A percentile compares a stretch with the other conserved stretches of the same genome.
Evolutionary conservation across 2,113 vertebrate genomes (phyloP).

Genomic region (Lampris incognitus): DNA sequence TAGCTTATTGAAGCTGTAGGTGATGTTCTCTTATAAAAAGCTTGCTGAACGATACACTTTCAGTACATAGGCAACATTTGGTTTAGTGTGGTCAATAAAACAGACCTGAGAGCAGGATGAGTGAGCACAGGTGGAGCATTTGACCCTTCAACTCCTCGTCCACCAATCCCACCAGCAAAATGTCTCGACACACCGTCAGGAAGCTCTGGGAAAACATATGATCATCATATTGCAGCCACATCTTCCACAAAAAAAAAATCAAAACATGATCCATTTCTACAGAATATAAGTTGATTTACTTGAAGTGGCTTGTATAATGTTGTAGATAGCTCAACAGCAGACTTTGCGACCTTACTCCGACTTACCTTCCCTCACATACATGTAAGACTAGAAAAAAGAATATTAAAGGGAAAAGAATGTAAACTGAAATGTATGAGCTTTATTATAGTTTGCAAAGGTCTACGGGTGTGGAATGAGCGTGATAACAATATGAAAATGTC

Average conservation of each 20-base stretch:
- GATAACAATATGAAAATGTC: no score
- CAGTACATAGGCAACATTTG: not conserved
- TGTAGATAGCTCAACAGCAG: no score
- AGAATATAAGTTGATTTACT: no score
- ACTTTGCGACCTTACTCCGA: no score
- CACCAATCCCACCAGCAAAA: constrained; percentile 87
- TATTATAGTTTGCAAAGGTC: no score
- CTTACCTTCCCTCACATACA: no score
- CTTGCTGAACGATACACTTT: not conserved
- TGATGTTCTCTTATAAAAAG: no score
- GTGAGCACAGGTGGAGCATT: constrained; percentile 83
- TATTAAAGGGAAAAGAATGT: no score
- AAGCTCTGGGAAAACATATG: constrained; percentile 80
- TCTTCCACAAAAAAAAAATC: not conserved
- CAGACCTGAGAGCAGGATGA: constrained; percentile 83
- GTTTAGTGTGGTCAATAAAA: not conserved
- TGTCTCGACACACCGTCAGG: constrained; percentile 85
- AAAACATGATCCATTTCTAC: not conserved
- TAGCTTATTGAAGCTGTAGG: not conserved
- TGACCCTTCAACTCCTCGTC: constrained; percentile 82
- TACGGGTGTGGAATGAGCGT: no score
- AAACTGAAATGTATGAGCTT: no score
- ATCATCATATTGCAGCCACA: not conserved
- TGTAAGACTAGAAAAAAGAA: no score
- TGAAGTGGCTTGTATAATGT: no score